Base-by-base conservation (phyloP, 2,888 invertebrate species). In the Mystacides longicornis region DNA sequence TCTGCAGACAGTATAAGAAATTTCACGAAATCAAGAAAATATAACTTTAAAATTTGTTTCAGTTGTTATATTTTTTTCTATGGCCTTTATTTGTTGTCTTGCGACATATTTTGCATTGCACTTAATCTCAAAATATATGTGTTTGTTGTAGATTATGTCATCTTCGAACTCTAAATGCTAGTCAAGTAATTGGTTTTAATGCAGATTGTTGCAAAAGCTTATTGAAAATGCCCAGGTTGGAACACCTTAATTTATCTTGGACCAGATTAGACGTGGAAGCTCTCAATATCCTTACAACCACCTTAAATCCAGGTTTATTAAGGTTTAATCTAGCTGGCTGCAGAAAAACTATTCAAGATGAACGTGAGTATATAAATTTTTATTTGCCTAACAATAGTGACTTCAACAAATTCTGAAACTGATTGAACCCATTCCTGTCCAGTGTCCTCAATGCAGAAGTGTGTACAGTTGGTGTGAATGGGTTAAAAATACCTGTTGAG, bases 261-360 rank as follows among this genome's bases (percentile, higher is more conserved):
- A 89, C 90, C 51, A 75, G 78, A 45, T 68, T 93, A 19, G 76
- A 74, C 55, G 76, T 74, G 55, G 75, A 78, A 3, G 78, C 83
- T 1, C 66, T 64, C 0, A 20, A 73, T 0, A 74, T 78, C 48
- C 66, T 89, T 2, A 82, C 84, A 62, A 69, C 74, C 21, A 73
- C 79, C 65, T 68, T 89, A 37, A 86, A 92, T 0, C 66, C 73
- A 2, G 77, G 81, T 47, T 66, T 94, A 56, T 81, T 82, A 64
- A 74, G 89, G 55, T 74, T 95, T 0, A 94, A 94, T 67, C 67
- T 94, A 1, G 86, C 89, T 52, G 95, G 95, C 0, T 91, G 90
- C 56, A 77, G 91, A 49, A 83, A 83, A 68, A 79, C 83, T 0
- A 74, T 94, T 64, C 81, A 78, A 3, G 89, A 94, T 68, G 78